These are phyloP conservation scores for Cheilosia scutellata DNA, from an alignment of 2,888 invertebrate species.

Conservation along the genomic window DNA sequence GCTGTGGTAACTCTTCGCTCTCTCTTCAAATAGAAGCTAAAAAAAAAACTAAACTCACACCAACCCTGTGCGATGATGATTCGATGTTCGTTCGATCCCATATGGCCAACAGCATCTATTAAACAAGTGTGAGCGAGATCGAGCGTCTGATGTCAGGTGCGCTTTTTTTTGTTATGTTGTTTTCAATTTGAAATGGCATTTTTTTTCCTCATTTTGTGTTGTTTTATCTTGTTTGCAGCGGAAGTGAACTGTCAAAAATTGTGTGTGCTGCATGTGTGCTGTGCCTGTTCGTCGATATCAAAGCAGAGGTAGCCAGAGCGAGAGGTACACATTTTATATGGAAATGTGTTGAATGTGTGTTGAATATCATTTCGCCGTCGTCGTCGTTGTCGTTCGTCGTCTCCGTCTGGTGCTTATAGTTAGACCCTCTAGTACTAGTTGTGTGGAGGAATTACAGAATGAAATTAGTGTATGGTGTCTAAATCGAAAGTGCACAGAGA, in stretches of 20 bases:
- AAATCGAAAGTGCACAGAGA: slow-evolving; percentile 66
- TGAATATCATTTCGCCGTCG: slow-evolving; percentile 70
- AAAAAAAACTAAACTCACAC: slow-evolving; percentile 56
- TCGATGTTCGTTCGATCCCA: slow-evolving; percentile 63
- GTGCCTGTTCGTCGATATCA: slow-evolving; percentile 51
- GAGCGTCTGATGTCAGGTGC: slow-evolving; percentile 70
- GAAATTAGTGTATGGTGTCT: slow-evolving; percentile 50
- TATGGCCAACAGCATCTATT: slow-evolving; percentile 50
- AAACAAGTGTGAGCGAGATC: slow-evolving; percentile 57
- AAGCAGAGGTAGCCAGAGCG: slow-evolving; percentile 47
- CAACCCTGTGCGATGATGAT: slow-evolving; percentile 68
- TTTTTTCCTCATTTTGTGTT: slow-evolving; percentile 69
- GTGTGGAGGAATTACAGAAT: slow-evolving; percentile 64
- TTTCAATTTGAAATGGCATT: slow-evolving; percentile 72
- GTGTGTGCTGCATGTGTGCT: slow-evolving; percentile 35
- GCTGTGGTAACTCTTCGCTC: slow-evolving; percentile 59
- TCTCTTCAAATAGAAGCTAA: slow-evolving; percentile 30
- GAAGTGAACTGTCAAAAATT: slow-evolving; percentile 75
- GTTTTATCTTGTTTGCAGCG: slow-evolving; percentile 76
- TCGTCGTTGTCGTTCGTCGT: slow-evolving; percentile 55
- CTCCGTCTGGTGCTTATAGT: slow-evolving; percentile 55
- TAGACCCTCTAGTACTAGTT: slow-evolving; percentile 61
- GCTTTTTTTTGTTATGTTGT: slow-evolving; percentile 75
- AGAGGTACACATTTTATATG: slow-evolving; percentile 34
- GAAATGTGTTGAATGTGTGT: slow-evolving; percentile 43